Evolutionary conservation across 2,888 invertebrate genomes (phyloP), one percentile per base, ranked within the genome.

Genomic region (Ctenicera cuprea): DNA sequence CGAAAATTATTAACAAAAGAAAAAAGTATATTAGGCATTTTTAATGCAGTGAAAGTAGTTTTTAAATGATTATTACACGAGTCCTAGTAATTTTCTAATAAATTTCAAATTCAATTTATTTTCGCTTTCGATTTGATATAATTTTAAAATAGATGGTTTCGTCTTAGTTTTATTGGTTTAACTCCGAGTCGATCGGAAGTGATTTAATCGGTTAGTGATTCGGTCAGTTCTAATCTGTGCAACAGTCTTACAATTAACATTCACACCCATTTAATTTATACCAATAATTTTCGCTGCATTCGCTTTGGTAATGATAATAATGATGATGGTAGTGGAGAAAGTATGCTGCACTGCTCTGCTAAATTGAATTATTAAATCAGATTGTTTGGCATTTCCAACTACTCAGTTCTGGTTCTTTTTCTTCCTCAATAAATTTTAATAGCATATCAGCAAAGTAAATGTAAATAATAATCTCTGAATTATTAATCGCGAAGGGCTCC

Each of bases 361-460:
- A 50, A 50, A 50, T 20, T 37, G 57, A 57, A 57, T 16, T 57
- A 54, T 54, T 54, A 30, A 54, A 54, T 57, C 33, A 33, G 57
- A 57, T 57, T 18, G 33, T 18, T 30, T 12, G 57, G 52, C 30
- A 14, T 30, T 26, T 22, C 26, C 14, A 45, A 16, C 5, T 4
- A 14, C 54, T 14, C 14, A 1, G 16, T 37, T 33, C 57, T 11
- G 22, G 11, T 57, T 33, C 57, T 33, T 57, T 57, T 37, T 57
- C 50, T 50, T 50, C 50, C 50, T 50, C 20, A 50, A 50, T 48
- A 48, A 48, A 48, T 16, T 22, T n/a, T n/a, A n/a, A n/a, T n/a
- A n/a, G n/a, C n/a, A 50, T 12, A 22, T 50, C 12, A 20, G 12
- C 3, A 22, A 20, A 20, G 48, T 8, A 48, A 48, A 11, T 52